Evolutionary conservation across 2,797 vertebrate species (phyloP).

Genomic region (Anabas testudineus): DNA sequence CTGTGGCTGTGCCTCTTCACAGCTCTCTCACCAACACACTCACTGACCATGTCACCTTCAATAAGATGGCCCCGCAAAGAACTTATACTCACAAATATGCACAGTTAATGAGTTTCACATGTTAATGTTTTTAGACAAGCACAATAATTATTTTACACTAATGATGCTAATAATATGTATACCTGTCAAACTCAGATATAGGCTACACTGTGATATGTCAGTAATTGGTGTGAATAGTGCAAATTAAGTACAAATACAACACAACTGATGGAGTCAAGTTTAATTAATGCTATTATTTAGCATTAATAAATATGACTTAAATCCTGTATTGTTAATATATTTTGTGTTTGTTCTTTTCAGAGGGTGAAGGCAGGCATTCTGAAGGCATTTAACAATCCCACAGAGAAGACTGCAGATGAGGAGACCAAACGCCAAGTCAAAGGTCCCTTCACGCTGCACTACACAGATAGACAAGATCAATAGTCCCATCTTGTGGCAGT

Average conservation of each 20-base stretch:
- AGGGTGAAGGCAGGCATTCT: slow-evolving; percentile 97
- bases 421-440: slow-evolving; percentile 97
- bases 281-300: slow-evolving; percentile 26
- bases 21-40: slow-evolving; percentile 81
- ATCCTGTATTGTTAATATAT: slow-evolving; percentile 10
- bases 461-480: slow-evolving; percentile 59
- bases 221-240: slow-evolving; percentile 61
- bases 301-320: slow-evolving; percentile 5
- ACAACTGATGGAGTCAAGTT: not conserved
- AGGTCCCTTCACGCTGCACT: slow-evolving; percentile 81
- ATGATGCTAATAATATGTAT: slow-evolving; percentile 72
- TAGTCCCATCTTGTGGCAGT: slow-evolving; percentile 82
- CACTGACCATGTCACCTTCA: slow-evolving; percentile 85
- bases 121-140: slow-evolving; percentile 74
- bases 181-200: slow-evolving; percentile 72
- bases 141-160: slow-evolving; percentile 81
- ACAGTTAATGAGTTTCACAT: slow-evolving; percentile 58
- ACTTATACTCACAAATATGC: slow-evolving; percentile 45
- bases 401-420: slow-evolving; percentile 95
- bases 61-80: slow-evolving; percentile 64
- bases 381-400: slow-evolving; percentile 97
- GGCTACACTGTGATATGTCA: slow-evolving; percentile 55
- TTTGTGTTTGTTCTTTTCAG: slow-evolving; percentile 75
- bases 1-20: slow-evolving; percentile 85
- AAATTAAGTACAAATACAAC: slow-evolving; percentile 7